A percentile compares a stretch with the other conserved stretches of the same genome.
Conservation (phyloP, 2,113 vertebrate species). For the Proteles cristata region DNA sequence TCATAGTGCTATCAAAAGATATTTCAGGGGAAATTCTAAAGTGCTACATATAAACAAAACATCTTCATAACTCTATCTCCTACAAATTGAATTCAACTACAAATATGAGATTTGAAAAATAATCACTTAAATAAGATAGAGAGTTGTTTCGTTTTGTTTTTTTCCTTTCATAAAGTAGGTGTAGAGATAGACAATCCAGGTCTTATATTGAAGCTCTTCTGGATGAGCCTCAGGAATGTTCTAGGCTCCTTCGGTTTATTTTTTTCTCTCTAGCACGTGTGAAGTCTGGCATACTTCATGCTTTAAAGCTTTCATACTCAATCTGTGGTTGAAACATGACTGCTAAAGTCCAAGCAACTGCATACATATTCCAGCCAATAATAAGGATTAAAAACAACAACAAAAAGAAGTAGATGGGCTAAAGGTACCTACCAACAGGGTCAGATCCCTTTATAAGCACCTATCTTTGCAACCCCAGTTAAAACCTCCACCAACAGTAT, state of each 20-base stretch:
- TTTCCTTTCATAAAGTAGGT: not conserved
- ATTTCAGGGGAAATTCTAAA: not conserved
- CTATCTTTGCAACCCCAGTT: not conserved
- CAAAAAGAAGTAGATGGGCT: not conserved
- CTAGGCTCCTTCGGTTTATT: not conserved
- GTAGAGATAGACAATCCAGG: not conserved
- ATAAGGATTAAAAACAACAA: not conserved
- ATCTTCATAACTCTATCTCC: not conserved
- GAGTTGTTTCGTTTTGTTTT: not conserved
- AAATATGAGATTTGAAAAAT: not conserved
- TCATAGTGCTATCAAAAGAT: not conserved
- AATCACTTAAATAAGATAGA: not conserved
- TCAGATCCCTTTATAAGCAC: not conserved
- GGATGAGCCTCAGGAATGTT: not conserved
- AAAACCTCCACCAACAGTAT: not conserved
- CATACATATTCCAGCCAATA: not conserved
- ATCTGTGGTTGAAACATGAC: not conserved
- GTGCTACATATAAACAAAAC: not conserved
- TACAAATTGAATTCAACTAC: not conserved
- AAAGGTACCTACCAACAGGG: not conserved
- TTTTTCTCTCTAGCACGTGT: not conserved
- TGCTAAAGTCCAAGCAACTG: not conserved
- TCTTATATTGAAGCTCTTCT: not conserved
- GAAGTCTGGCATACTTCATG: not conserved
- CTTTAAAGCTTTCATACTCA: not conserved